Evolutionary conservation across 2,888 invertebrate genomes (phyloP).

Genomic region (Diplazon laetatorius): DNA sequence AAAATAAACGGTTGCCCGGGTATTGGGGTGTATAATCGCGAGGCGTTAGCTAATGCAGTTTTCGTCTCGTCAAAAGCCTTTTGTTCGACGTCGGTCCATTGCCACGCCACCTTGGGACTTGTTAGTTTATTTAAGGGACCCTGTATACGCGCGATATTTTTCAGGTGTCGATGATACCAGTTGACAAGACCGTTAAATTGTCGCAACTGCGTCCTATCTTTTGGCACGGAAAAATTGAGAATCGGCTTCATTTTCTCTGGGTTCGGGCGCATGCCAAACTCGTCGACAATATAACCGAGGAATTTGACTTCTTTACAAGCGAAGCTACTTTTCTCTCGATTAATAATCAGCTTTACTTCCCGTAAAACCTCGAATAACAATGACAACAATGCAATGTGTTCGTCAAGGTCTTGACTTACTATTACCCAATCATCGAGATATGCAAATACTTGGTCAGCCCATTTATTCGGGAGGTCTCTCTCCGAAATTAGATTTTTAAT

Average conservation of each 20-base stretch:
- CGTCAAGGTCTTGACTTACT: slow-evolving; percentile 53
- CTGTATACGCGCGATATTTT: too few species aligned
- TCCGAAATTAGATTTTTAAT: slow-evolving; percentile 41
- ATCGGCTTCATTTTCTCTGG: slow-evolving; percentile 59
- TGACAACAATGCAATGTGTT: slow-evolving; percentile 40
- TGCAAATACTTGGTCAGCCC: slow-evolving; percentile 49
- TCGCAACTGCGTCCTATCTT: slow-evolving; percentile 45
- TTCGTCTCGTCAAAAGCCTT: slow-evolving; percentile 42
- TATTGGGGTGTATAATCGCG: slow-evolving; percentile 38
- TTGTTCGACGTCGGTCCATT: slow-evolving; percentile 53
- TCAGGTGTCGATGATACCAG: slow-evolving; percentile 49
- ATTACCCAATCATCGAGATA: slow-evolving; percentile 59
- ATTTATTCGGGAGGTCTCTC: slow-evolving; percentile 49
- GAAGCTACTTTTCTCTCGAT: slow-evolving; percentile 60
- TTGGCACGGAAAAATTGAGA: slow-evolving; percentile 48
- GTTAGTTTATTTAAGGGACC: too few species aligned
- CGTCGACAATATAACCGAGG: slow-evolving; percentile 57
- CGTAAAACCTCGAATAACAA: slow-evolving; percentile 54
- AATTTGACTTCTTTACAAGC: slow-evolving; percentile 57
- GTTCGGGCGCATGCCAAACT: slow-evolving; percentile 54
- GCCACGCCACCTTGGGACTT: slow-evolving; percentile 35
- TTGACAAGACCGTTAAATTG: slow-evolving; percentile 52
- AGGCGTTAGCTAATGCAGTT: slow-evolving; percentile 22
- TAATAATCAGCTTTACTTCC: slow-evolving; percentile 49
- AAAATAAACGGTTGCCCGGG: slow-evolving; percentile 34